Base-by-base conservation (phyloP, 1,140 invertebrate species). In the Sycophila sp. region DNA sequence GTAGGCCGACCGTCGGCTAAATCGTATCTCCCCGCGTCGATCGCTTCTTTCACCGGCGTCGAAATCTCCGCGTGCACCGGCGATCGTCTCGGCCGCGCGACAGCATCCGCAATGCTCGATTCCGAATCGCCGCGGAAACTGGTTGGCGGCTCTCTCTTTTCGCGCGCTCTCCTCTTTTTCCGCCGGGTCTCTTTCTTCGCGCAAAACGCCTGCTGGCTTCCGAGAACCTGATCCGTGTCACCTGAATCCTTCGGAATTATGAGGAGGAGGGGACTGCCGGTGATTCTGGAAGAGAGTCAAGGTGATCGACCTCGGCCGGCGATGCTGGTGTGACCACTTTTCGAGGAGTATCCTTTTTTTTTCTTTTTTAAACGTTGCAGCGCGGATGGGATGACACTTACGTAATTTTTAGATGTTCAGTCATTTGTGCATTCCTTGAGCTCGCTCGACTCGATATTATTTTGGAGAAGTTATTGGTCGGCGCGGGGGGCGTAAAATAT, bases 201-300 rank as follows among this genome's bases (percentile, higher is more conserved):
- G 42, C 42, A 8, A 2, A 15, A 10, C 17, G 42, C 19, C 7
- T 10, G 42, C 17, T n/a, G 42, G 34, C 24, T 80, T 75, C 75
- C 66, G 30, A 60, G 74, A 77, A 80, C 63, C 65, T 53, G 56
- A 78, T 78, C 71, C 70, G 75, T 80, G 76, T 78, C 78, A 80
- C 73, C 74, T 72, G 55, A 60, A 71, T 71, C 62, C 45, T 58
- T 36, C 6, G 34, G 42, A 53, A 69, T 40, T 26, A 38, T 36
- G 15, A 30, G n/a, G 11, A 7, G 1, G 3, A 34, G 15, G 8
- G 40, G 15, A 56, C 11, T 36, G 45, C 19, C 32, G 59, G 47
- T 17, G 49, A 42, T 19, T 38, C 28, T 32, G 15, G 15, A 58
- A 8, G 8, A 26, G 47, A 65, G 38, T 71, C 60, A 71, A 64